Evolutionary conservation across 2,797 vertebrate species (phyloP).

Genomic region (Platalea minor): DNA sequence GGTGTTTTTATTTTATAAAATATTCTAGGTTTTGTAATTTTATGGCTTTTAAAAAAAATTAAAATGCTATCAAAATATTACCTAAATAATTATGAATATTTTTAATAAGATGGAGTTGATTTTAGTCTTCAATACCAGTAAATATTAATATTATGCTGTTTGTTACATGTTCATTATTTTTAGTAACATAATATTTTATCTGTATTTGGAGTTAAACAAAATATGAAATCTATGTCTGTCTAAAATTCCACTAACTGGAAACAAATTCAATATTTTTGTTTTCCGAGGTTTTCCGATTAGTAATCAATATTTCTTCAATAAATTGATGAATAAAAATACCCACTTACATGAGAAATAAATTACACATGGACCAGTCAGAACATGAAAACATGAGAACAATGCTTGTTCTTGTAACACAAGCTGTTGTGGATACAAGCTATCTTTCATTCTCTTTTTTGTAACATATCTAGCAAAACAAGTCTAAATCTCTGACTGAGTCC

Average conservation of each 20-base stretch:
- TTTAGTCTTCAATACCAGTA: background rate
- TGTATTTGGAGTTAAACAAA: background rate
- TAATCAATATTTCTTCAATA: background rate
- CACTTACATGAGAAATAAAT: background rate
- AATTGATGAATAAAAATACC: background rate
- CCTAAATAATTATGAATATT: background rate
- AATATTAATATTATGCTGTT: background rate
- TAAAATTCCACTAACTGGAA: background rate
- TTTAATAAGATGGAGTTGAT: background rate
- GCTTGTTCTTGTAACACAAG: background rate
- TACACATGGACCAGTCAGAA: background rate
- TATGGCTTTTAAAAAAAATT: background rate
- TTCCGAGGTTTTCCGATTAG: background rate
- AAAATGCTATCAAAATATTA: background rate
- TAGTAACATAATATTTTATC: background rate
- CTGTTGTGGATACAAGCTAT: background rate
- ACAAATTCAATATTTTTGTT: background rate
- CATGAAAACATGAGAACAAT: background rate
- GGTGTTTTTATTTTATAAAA: background rate
- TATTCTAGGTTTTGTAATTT: rapidly evolving
- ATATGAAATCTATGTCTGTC: background rate
- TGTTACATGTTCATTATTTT: background rate
- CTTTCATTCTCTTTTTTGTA: background rate
- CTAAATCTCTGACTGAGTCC: background rate
- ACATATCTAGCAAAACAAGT: background rate